phyloP scores from a whole-genome alignment of 2,797 vertebrate genomes.

The Otolemur crassicaudatus region DNA sequence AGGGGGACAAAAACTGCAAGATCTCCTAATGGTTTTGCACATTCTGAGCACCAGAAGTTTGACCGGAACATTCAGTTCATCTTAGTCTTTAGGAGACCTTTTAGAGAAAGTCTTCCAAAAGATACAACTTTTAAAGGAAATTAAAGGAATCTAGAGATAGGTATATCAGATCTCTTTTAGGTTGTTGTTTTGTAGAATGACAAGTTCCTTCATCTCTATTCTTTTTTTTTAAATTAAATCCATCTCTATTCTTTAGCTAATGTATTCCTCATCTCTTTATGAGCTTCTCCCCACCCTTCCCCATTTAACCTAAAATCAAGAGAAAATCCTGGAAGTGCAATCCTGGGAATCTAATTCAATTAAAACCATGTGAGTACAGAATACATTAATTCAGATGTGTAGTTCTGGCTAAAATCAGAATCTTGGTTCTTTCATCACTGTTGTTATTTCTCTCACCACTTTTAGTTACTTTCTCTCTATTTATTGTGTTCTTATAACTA shows the following conservation, averaged over 20 bases:
- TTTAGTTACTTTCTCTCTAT: background rate
- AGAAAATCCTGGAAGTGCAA: slow-evolving; percentile 34
- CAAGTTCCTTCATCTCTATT: background rate
- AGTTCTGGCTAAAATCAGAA: background rate
- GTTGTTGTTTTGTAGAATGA: background rate
- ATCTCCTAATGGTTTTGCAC: background rate
- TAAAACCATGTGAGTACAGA: background rate
- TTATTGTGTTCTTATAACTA: slow-evolving; percentile 22
- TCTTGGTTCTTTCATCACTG: slow-evolving; percentile 4
- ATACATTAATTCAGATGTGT: background rate
- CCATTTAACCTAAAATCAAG: slow-evolving; percentile 35
- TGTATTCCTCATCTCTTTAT: slow-evolving; percentile 13
- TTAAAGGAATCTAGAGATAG: background rate
- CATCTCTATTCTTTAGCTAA: background rate
- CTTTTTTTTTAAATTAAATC: background rate
- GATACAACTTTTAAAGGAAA: slow-evolving; percentile 35
- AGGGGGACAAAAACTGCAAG: background rate
- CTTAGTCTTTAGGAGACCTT: background rate
- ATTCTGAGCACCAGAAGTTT: background rate
- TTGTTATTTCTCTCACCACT: background rate
- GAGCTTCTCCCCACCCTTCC: no score
- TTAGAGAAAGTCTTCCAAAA: slow-evolving; percentile 5
- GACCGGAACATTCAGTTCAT: background rate
- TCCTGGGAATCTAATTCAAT: background rate
- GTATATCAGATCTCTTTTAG: background rate